Base-by-base conservation (phyloP, 1,140 invertebrate species). In the Manduca sexta region DNA sequence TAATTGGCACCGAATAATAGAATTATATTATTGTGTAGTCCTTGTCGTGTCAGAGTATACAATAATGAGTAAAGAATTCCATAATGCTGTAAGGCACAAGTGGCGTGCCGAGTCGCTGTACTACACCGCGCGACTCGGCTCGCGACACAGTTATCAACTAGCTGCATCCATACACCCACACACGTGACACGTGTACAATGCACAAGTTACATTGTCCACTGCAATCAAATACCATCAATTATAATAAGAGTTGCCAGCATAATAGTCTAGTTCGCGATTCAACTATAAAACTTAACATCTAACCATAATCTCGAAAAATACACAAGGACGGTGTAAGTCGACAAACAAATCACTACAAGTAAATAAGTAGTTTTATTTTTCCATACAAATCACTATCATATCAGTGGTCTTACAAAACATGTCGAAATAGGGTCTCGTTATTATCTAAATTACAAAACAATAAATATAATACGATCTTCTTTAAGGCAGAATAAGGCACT, bases 241-340 rank as follows among this genome's bases (percentile, higher is more conserved):
- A 71, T 69, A 51, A 59, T 74, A 76, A 74, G 71, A 80, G 79
- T 74, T 82, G 78, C 78, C 74, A 75, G 75, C 69, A 69, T 77
- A 62, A 69, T 72, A 77, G 75, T 54, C 69, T 79, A 77, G 45
- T 67, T 65, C 53, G 61, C 54, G 56, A 78, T 72, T 70, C n/a
- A 65, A 63, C 65, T 72, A 76, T 73, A 33, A 61, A 69, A 69
- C 73, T 79, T 77, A 74, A 67, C 72, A 69, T 61, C 64, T 76
- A 74, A 62, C 50, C 59, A 81, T 84, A 83, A 83, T 85, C 82
- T 85, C 82, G 67, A 74, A 77, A 75, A 82, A 81, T 81, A 80
- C 73, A 78, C 71, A 80, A 84, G 82, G 82, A 85, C 82, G 82
- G 82, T 84, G 78, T 82, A 82, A 85, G 74, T 80, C 74, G 74